Evolutionary conservation across 2,113 vertebrate genomes (phyloP), one percentile per base, ranked within the genome.

Genomic region (Gavia stellata): DNA sequence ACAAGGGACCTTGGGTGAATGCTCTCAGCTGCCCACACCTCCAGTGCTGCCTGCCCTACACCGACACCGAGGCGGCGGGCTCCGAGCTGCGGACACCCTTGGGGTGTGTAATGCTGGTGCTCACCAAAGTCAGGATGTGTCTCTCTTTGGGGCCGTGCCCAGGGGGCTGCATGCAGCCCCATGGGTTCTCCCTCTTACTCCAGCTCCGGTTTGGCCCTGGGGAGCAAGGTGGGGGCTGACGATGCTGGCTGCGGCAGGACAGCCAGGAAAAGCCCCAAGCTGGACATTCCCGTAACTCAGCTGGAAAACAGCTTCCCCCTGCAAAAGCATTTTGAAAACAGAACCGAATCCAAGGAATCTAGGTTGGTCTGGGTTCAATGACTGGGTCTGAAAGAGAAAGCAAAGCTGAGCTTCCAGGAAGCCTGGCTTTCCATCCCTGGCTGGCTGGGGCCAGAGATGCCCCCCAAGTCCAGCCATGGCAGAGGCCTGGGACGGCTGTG

Each of bases 31-130:
- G 61, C 8, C 34, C 38, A n/a, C 13, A 9, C 5, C 13, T 34
- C 29, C 61, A 58, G 34, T 8, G 3, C n/a, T 65, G 23, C 72
- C 38, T 44, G 55, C 49, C 33, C 56, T 56, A 62, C 53, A 20
- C 15, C 5, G 1, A 26, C 61, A 66, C 33, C 0, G 0, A 3
- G 12, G 36, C 21, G 23, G 18, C 5, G 12, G 52, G 52, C n/a
- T 70, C 75, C 12, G 17, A 49, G 61, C 29, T 7, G 1, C 0
- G 3, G 63, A 26, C 56, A 38, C 44, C 50, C 34, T 34, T 7
- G 3, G 24, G 44, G 23, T 11, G 6, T 28, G 63, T 31, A 16
- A 67, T 13, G 2, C 31, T 63, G 47, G 7, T 82, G 72, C 31
- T 73, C 73, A 55, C 33, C 45, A 45, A 25, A 81, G 21, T 0